Base-by-base conservation (phyloP, 2,797 vertebrate genomes). In the Triplophysa bombifrons region DNA sequence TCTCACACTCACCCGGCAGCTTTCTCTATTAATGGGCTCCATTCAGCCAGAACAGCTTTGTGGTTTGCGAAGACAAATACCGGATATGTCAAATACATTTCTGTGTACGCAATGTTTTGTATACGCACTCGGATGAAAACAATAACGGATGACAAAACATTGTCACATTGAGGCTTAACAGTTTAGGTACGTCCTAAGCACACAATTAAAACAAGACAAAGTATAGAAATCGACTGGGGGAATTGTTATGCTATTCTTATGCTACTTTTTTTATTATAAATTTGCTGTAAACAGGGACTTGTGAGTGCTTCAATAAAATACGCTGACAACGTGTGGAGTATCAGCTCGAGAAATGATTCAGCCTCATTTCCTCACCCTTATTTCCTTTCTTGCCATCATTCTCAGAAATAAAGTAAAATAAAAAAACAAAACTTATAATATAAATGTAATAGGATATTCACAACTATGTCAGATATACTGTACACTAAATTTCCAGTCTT, bases 1-100 rank as follows among this genome's bases (percentile, higher is more conserved):
- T 83, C 74, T 75, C 72, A 68, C 72, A 78, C 58, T 65, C 74
- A 46, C 60, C 72, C 70, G 73, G 58, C 34, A 80, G 22, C 25
- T 78, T 87, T 77, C 80, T 55, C 50, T 69, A 55, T 58, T 56
- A 68, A 83, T 67, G 41, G 19, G 44, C 5, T n/a, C 14, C 30
- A 83, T 75, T 84, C 55, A 69, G 60, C 46, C 70, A 71, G 77
- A 76, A 60, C n/a, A 30, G 46, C 34, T 74, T 50, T 65, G 58
- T 46, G 30, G 19, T 71, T 65, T 78, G 76, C 34, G 38, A n/a
- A 51, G 38, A 34, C 64, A 58, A 12, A 25, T 6, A 72, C 63
- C 14, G 9, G 61, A 80, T 60, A 70, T 72, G 58, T 61, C 46
- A 27, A 1, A 72, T 71, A 77, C 65, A 58, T 67, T 50, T 20